Percentiles rank a stretch among this genome's conserved stretches.
Conservation (phyloP, 2,888 invertebrate species). For the Nemapogon koenigi region DNA sequence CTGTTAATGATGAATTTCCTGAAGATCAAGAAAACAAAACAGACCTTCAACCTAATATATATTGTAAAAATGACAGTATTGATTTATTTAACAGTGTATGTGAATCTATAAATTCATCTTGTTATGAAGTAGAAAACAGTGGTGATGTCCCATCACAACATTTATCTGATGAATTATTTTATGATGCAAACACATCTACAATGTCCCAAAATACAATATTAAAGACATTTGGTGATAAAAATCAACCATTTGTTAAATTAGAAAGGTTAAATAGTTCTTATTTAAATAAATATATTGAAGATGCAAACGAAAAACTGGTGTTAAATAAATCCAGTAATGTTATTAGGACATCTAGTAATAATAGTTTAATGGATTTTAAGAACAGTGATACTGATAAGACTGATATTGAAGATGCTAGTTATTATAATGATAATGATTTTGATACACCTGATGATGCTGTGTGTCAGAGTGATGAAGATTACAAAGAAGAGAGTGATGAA, state of each 20-base stretch:
- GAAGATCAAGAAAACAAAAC: too few species aligned
- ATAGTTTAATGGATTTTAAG: background rate
- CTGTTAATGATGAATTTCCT: too few species aligned
- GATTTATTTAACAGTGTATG: slow-evolving; percentile 3
- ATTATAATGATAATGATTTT: background rate
- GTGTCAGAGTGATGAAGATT: background rate
- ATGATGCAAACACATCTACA: background rate
- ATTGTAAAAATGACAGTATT: background rate
- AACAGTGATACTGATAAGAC: background rate
- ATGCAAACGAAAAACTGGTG: background rate
- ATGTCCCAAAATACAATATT: background rate
- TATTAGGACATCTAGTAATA: background rate
- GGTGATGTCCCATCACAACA: background rate
- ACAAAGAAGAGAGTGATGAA: slow-evolving; percentile 13
- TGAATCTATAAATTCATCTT: background rate
- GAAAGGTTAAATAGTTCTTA: background rate
- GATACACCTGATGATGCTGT: background rate
- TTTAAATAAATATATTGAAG: background rate
- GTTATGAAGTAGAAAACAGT: background rate
- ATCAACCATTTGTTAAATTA: slow-evolving; percentile 2
- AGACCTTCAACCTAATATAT: background rate
- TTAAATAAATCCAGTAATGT: background rate
- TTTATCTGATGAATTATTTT: background rate
- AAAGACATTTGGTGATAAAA: slow-evolving; percentile 1
- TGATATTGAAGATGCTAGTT: background rate